A percentile compares a stretch with the other conserved stretches of the same genome.
Evolutionary conservation across 2,797 vertebrate genomes (phyloP).

Genomic region (Cyprinella venusta): DNA sequence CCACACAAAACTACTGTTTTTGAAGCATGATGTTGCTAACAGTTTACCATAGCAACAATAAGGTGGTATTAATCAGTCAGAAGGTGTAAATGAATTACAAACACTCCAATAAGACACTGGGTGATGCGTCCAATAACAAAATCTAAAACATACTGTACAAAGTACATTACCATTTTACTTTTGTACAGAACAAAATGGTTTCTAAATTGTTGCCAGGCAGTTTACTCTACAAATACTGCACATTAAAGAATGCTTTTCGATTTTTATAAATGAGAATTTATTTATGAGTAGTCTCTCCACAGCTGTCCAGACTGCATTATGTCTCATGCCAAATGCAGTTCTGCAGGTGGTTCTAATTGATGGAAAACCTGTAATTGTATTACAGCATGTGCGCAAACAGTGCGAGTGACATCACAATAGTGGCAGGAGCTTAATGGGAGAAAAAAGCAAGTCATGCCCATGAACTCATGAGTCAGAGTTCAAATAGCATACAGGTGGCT

Average conservation of each 20-base stretch:
- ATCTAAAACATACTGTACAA: background rate
- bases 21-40: background rate
- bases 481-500: background rate
- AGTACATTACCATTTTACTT: background rate
- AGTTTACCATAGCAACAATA: constrained; percentile 29
- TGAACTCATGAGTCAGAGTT: constrained; percentile 27
- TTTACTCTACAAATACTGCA: background rate
- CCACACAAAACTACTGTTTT: background rate
- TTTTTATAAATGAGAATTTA: background rate
- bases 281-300: background rate
- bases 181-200: background rate
- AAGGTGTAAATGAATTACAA: background rate
- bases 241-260: background rate
- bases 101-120: background rate
- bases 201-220: background rate
- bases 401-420: constrained; percentile 3
- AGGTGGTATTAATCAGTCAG: background rate
- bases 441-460: constrained; percentile 31
- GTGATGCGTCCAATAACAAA: background rate
- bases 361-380: constrained; percentile 46
- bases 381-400: constrained; percentile 19
- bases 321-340: background rate
- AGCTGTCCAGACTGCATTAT: background rate
- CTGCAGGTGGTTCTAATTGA: constrained; percentile 36
- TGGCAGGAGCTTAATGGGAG: background rate